Evolutionary conservation across 1,140 invertebrate genomes (phyloP).

Genomic region (Venustaconcha ellipsiformis): DNA sequence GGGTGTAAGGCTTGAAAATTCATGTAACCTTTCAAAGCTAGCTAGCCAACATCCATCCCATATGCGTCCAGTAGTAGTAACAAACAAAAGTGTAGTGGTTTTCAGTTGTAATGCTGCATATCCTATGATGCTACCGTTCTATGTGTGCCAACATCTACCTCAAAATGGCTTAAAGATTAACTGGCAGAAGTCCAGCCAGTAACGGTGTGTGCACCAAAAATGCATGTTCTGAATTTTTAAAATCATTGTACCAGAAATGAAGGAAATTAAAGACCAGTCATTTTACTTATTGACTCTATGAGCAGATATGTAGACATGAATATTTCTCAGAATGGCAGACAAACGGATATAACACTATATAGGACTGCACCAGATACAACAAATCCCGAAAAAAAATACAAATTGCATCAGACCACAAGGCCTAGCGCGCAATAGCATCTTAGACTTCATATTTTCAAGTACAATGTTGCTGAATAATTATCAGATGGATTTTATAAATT

Average conservation of each 20-base stretch:
- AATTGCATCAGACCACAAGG: slow-evolving; percentile 23
- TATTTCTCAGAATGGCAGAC: background rate
- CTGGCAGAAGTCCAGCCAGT: slow-evolving; percentile 8
- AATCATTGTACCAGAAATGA: slow-evolving; percentile 19
- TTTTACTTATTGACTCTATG: slow-evolving; percentile 26
- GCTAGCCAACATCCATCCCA: background rate
- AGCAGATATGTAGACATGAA: slow-evolving; percentile 7
- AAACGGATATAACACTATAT: slow-evolving; percentile 19
- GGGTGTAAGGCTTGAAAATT: slow-evolving; percentile 20
- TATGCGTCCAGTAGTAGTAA: slow-evolving; percentile 1
- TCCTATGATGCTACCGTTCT: slow-evolving; percentile 27
- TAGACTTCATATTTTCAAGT: slow-evolving; percentile 11
- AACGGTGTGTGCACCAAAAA: slow-evolving; percentile 20
- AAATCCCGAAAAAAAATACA: slow-evolving; percentile 30
- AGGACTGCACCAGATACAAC: slow-evolving; percentile 19
- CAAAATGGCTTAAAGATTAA: slow-evolving; percentile 16
- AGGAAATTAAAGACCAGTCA: slow-evolving; percentile 24
- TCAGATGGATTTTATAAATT: slow-evolving; percentile 29
- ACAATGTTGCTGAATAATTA: slow-evolving; percentile 37
- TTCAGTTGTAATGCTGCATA: slow-evolving; percentile 29
- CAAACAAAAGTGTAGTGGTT: slow-evolving; percentile 20
- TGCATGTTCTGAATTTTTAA: slow-evolving; percentile 24
- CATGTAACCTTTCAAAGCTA: slow-evolving; percentile 6
- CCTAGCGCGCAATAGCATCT: slow-evolving; percentile 20
- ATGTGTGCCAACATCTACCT: slow-evolving; percentile 18